Percentiles rank a stretch among this genome's conserved stretches.
Evolutionary conservation across 1,140 invertebrate genomes (phyloP).

Genomic region (Dreissena polymorpha): DNA sequence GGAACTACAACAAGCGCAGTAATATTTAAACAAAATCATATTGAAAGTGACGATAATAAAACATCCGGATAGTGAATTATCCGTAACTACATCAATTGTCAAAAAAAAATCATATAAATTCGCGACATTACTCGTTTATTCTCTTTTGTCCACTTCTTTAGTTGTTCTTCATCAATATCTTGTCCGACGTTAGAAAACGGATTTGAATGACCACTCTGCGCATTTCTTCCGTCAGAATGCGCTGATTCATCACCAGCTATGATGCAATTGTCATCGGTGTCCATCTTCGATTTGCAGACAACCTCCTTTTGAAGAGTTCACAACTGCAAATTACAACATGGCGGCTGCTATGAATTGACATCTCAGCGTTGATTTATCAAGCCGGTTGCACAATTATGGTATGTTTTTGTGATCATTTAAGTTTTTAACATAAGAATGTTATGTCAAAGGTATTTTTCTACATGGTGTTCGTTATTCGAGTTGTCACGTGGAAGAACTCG

Average conservation of each 20-base stretch:
- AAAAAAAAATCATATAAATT: not conserved
- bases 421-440: no score
- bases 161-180: slow-evolving; percentile 39
- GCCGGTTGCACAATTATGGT: no score
- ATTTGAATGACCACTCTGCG: not conserved
- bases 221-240: not conserved
- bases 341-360: no score
- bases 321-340: no score
- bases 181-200: slow-evolving; percentile 26
- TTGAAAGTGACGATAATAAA: not conserved
- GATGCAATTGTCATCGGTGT: not conserved
- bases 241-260: not conserved
- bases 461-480: no score
- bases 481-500: no score
- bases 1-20: no score
- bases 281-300: not conserved
- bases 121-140: slow-evolving; percentile 32
- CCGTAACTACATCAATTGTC: not conserved
- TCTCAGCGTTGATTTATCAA: no score
- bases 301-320: no score
- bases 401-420: no score
- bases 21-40: no score
- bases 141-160: slow-evolving; percentile 41
- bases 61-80: not conserved
- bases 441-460: no score